Conservation (phyloP, 2,888 invertebrate species). For the Cheilosia urbana region DNA sequence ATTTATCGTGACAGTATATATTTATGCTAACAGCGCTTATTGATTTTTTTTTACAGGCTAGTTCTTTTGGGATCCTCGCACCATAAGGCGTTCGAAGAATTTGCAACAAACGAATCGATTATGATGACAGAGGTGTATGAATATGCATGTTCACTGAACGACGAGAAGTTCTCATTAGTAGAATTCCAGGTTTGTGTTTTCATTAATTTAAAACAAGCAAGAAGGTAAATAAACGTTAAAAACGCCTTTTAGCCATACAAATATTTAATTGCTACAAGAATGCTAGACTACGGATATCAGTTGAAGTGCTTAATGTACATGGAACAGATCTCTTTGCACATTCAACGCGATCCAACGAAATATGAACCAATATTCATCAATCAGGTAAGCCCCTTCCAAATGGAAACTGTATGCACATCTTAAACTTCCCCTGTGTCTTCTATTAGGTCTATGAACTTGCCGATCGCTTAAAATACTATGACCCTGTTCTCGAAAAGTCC, state of each 20-base stretch:
- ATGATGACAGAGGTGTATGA: constrained; percentile 98
- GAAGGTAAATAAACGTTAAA: constrained; percentile 11
- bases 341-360: constrained; percentile 86
- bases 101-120: constrained; percentile 92
- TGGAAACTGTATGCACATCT: background rate
- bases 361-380: constrained; percentile 85
- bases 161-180: constrained; percentile 88
- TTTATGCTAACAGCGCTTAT: background rate
- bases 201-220: background rate
- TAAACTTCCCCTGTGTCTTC: constrained; percentile 1
- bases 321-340: constrained; percentile 90
- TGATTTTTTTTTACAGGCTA: constrained; percentile 85
- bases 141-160: constrained; percentile 93
- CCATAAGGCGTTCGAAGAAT: constrained; percentile 86
- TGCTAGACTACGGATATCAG: constrained; percentile 91
- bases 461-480: constrained; percentile 88
- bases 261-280: constrained; percentile 90
- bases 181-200: constrained; percentile 87
- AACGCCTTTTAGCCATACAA: constrained; percentile 89
- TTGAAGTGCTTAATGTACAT: constrained; percentile 93
- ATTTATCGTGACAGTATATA: too few relatives aligned
- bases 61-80: constrained; percentile 92
- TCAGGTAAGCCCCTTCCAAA: constrained; percentile 80
- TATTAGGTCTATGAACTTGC: constrained; percentile 84
- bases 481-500: constrained; percentile 84